phyloP scores from a whole-genome alignment of 2,113 vertebrate species.

The Dicrurus megarhynchus region DNA sequence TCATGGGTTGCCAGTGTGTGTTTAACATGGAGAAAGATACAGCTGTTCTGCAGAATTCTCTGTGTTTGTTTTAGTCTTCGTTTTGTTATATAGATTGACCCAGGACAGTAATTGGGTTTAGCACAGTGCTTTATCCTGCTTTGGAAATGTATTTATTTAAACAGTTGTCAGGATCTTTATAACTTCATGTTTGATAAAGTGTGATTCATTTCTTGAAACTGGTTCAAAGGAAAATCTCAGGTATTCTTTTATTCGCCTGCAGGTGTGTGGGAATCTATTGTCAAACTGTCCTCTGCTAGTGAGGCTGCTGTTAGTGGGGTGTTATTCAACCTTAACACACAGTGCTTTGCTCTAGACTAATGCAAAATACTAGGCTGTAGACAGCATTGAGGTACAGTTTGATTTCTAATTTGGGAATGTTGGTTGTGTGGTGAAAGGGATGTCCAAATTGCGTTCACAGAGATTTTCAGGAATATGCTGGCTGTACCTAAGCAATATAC shows the following conservation, averaged over 20 bases:
- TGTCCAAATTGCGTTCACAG: neutral
- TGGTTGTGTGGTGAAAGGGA: neutral
- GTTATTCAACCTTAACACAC: neutral
- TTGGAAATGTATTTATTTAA: constrained; percentile 25
- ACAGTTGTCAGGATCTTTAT: neutral
- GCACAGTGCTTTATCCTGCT: neutral
- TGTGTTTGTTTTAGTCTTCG: neutral
- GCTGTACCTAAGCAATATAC: neutral
- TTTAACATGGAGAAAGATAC: neutral
- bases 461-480: neutral
- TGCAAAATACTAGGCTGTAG: neutral
- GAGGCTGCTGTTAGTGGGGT: neutral
- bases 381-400: neutral
- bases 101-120: constrained; percentile 11
- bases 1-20: neutral
- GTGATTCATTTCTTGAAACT: constrained; percentile 20
- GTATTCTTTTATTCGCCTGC: constrained; percentile 3
- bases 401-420: neutral
- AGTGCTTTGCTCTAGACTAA: neutral
- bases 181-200: neutral
- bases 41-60: neutral
- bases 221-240: constrained; percentile 24
- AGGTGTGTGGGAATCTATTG: constrained; percentile 11
- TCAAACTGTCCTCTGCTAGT: neutral
- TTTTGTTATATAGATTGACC: neutral